phyloP scores from a whole-genome alignment of 2,797 vertebrate genomes.

The Melanotaenia trifasciata region DNA sequence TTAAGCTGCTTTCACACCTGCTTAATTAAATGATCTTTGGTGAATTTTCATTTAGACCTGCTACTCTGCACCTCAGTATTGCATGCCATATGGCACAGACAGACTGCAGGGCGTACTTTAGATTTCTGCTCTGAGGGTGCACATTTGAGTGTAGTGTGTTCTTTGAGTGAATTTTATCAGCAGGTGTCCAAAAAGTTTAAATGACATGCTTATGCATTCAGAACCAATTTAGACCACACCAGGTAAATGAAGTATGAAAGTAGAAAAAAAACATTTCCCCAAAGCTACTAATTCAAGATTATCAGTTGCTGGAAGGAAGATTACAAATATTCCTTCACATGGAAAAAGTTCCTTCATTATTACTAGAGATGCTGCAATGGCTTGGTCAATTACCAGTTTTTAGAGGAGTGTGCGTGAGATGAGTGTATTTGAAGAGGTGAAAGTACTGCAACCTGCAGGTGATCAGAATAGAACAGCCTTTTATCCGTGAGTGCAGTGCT shows the following conservation, averaged over 20 bases:
- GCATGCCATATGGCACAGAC: conserved; percentile 70
- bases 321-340: conserved; percentile 11
- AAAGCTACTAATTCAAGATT: conserved; percentile 38
- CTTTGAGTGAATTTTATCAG: conserved; percentile 61
- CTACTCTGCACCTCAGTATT: conserved; percentile 60
- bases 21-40: conserved; percentile 70
- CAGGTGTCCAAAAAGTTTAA: conserved; percentile 71
- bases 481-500: background rate
- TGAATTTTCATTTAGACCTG: conserved; percentile 70
- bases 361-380: background rate
- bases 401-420: background rate
- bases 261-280: conserved; percentile 50
- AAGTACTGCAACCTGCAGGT: background rate
- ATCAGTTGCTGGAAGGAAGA: conserved; percentile 19
- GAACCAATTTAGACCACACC: conserved; percentile 68
- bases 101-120: conserved; percentile 69
- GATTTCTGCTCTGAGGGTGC: conserved; percentile 24
- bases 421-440: background rate
- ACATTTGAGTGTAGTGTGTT: conserved; percentile 3
- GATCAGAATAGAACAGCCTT: background rate
- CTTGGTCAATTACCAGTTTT: background rate
- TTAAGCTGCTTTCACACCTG: conserved; percentile 75
- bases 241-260: conserved; percentile 68
- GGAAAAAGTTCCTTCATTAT: background rate
- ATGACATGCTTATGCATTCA: conserved; percentile 72